Evolutionary conservation across 2,888 invertebrate genomes (phyloP), one percentile per base, ranked within the genome.

Genomic region (Dioctria linearis): DNA sequence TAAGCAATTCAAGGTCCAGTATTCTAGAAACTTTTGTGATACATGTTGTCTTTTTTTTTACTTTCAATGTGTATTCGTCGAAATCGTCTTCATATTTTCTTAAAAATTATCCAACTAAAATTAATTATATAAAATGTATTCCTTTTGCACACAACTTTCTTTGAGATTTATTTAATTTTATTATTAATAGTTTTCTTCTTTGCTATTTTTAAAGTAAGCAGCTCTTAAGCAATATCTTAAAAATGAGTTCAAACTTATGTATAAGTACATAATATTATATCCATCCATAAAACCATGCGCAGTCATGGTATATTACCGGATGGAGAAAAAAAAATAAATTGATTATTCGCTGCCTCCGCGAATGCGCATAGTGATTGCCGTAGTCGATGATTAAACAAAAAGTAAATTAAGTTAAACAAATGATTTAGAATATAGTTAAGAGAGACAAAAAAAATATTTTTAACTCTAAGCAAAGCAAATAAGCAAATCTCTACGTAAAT

Each of bases 341-440:
- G 82, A 83, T 83, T 83, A 83, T 83, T 83, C 81, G 83, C 83
- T 83, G 83, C 83, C 82, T 83, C 83, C 83, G 83, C 83, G 83
- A 82, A 82, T 83, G 78, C 80, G 81, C 81, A 82, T 83, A 81
- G 61, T 82, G 79, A 67, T 80, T 82, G 81, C 80, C 81, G 80
- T 80, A 81, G 78, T 80, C 73, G 81, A 76, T 66, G 73, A 73
- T 59, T 76, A 80, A 67, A 46, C n/a, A 67, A 3, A 76, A 76
- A 42, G 40, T 25, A 63, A n/a, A 61, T 42, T 42, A 51, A 54
- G 13, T 25, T 11, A 71, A 51, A 43, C 67, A 67, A 40, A 67
- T 57, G 39, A 67, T 43, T n/a, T 78, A 67, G 42, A 4, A 5
- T 25, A 25, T 25, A 25, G 25, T 78, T 54, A 67, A 67, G 66